These are phyloP conservation scores for Neodiprion virginianus DNA, from an alignment of 1,140 invertebrate genomes.

Conservation along the genomic window DNA sequence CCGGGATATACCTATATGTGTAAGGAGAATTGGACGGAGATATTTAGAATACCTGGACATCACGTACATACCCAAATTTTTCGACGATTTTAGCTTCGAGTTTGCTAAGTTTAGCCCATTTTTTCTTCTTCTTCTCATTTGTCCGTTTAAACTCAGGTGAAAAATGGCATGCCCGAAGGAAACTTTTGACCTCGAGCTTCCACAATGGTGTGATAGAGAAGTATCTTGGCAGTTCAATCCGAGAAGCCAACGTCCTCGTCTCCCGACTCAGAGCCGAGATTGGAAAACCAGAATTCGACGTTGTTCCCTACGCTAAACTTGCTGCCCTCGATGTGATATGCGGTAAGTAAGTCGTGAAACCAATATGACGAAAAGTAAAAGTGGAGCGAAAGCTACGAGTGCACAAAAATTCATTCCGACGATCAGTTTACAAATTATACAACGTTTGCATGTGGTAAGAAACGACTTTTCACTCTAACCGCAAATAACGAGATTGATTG, in stretches of 20 bases:
- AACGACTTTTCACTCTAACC: no score
- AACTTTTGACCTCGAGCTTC: conserved; percentile 79
- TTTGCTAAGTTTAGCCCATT: no score
- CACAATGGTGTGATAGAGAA: conserved; percentile 77
- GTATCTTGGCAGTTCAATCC: conserved; percentile 67
- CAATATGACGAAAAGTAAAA: no score
- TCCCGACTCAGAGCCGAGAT: conserved; percentile 67
- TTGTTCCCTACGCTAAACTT: conserved; percentile 67
- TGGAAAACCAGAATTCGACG: conserved; percentile 67
- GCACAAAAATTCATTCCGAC: conserved; percentile 2
- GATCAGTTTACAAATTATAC: conserved; percentile 12
- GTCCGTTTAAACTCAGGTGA: conserved; percentile 55
- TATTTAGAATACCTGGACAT: no score
- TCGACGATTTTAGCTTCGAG: no score
- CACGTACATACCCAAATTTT: no score
- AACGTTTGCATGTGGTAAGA: no score
- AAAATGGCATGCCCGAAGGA: conserved; percentile 73
- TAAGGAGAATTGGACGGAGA: no score
- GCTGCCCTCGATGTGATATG: conserved; percentile 77
- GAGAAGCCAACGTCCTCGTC: conserved; percentile 64
- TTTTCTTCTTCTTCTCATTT: no score
- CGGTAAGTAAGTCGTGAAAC: conserved; percentile 49
- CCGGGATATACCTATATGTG: no score
- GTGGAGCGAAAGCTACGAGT: neutral
- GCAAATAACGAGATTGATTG: no score